These are phyloP conservation scores for Orchestes rusci DNA, from an alignment of 2,888 invertebrate species.

Conservation along the genomic window DNA sequence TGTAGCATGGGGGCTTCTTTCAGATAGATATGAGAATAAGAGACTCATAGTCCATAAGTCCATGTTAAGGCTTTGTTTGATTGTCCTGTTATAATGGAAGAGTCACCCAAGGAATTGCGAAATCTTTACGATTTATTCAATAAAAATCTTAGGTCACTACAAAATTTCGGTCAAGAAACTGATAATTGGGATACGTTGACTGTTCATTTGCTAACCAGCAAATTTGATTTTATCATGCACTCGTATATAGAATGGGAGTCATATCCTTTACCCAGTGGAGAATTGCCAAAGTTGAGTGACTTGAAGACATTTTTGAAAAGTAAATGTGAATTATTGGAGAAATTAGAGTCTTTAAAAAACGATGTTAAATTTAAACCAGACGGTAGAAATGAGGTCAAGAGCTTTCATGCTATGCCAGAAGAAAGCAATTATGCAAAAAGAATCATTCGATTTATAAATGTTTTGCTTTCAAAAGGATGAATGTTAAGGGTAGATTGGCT, in stretches of 20 bases:
- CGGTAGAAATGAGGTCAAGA: too few species aligned
- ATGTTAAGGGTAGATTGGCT: background rate
- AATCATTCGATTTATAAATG: background rate
- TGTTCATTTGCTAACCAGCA: constrained; percentile 3
- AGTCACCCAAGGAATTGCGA: constrained; percentile 1
- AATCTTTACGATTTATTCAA: constrained; percentile 9
- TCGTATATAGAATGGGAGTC: constrained; percentile 5
- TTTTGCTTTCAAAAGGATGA: background rate
- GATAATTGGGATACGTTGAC: constrained; percentile 14
- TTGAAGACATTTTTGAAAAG: constrained; percentile 3
- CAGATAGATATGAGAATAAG: constrained; percentile 7
- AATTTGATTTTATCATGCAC: constrained; percentile 3
- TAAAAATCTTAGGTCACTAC: constrained; percentile 4
- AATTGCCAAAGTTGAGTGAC: background rate
- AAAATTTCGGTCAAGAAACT: constrained; percentile 3
- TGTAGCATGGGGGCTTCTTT: background rate
- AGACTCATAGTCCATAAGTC: constrained; percentile 1
- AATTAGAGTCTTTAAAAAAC: background rate
- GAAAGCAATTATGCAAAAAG: background rate
- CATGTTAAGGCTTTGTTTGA: constrained; percentile 7
- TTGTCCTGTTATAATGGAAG: background rate
- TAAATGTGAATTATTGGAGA: constrained; percentile 7
- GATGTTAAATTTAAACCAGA: background rate
- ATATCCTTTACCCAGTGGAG: background rate
- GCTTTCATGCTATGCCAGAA: too few species aligned